Percentiles rank a stretch among this genome's conserved stretches.
Conservation (phyloP, 2,113 vertebrate species). For the Zosterops borbonicus region DNA sequence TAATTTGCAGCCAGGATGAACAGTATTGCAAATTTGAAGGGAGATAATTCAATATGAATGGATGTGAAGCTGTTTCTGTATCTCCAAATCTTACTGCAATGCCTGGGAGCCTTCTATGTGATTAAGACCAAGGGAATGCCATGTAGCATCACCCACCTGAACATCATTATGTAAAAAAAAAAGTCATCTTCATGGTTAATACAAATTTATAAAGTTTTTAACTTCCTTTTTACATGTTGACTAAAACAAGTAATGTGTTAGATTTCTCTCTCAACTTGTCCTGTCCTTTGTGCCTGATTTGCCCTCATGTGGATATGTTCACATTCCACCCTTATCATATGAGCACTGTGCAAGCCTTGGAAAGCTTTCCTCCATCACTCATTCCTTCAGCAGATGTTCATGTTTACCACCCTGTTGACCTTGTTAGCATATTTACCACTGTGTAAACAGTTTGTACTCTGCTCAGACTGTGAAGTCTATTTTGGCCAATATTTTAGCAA, state of each 20-base stretch:
- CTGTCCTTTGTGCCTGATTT: not conserved
- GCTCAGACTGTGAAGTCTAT: not conserved
- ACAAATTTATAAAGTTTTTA: not conserved
- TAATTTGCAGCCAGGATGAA: not conserved
- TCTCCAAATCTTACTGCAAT: not conserved
- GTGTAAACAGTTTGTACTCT: not conserved
- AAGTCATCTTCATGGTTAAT: not conserved
- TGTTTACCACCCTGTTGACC: conserved; percentile 13
- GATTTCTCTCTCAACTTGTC: not conserved
- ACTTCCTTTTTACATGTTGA: not conserved
- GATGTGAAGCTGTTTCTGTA: not conserved
- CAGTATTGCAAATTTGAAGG: not conserved
- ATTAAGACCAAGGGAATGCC: not conserved
- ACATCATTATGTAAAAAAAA: not conserved
- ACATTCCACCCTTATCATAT: not conserved
- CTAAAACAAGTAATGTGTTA: not conserved
- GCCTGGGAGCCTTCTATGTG: not conserved
- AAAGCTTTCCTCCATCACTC: not conserved
- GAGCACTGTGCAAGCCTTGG: not conserved
- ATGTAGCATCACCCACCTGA: fast-evolving
- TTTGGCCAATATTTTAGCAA: not conserved
- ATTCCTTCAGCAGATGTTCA: not conserved
- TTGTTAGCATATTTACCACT: not conserved
- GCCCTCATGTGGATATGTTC: not conserved
- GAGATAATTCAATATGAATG: not conserved